Evolutionary conservation across 2,888 invertebrate genomes (phyloP).

Genomic region (Eledone cirrhosa): DNA sequence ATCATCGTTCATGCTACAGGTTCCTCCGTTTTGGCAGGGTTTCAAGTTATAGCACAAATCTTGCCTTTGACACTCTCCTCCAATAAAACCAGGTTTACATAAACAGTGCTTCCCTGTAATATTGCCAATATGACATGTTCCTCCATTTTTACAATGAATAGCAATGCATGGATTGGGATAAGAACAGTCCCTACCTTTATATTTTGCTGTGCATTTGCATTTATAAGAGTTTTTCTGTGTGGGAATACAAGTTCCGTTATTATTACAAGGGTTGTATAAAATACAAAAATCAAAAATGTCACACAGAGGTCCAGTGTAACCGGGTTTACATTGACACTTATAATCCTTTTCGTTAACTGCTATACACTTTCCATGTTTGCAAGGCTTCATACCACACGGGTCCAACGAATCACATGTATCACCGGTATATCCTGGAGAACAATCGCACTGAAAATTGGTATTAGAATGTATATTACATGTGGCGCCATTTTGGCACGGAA

Average conservation of each 20-base stretch:
- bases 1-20: slow-evolving; percentile 41
- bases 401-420: slow-evolving; percentile 40
- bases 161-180: slow-evolving; percentile 36
- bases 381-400: slow-evolving; percentile 47
- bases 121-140: slow-evolving; percentile 44
- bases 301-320: slow-evolving; percentile 53
- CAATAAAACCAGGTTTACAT: slow-evolving; percentile 53
- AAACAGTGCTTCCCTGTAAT: slow-evolving; percentile 47
- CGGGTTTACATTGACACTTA: slow-evolving; percentile 49
- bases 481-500: slow-evolving; percentile 38
- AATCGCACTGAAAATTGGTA: slow-evolving; percentile 40
- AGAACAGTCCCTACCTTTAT: slow-evolving; percentile 38
- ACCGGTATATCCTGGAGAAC: slow-evolving; percentile 41
- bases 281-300: slow-evolving; percentile 46
- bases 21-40: slow-evolving; percentile 51
- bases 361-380: slow-evolving; percentile 35
- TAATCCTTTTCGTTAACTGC: slow-evolving; percentile 32
- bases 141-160: slow-evolving; percentile 48
- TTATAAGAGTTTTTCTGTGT: slow-evolving; percentile 41
- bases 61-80: slow-evolving; percentile 49
- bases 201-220: slow-evolving; percentile 36
- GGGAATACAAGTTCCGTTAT: slow-evolving; percentile 54
- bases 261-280: slow-evolving; percentile 52
- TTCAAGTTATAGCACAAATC: slow-evolving; percentile 41
- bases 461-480: slow-evolving; percentile 33